phyloP scores from a whole-genome alignment of 2,797 vertebrate species.

The Crenuchus spilurus region DNA sequence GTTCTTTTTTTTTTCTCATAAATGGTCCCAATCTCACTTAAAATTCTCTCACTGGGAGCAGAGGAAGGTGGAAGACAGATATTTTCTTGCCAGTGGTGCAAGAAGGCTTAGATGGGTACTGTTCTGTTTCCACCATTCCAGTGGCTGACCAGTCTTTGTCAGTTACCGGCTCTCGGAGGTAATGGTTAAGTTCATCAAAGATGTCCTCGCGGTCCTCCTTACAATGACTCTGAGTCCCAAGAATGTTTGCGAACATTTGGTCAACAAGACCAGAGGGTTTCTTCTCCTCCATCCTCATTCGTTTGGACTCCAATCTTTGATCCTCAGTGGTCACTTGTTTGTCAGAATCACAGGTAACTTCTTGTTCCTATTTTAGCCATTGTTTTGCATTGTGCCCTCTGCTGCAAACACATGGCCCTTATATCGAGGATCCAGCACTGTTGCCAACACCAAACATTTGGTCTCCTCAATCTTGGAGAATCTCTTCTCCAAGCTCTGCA shows the following conservation, averaged over 20 bases:
- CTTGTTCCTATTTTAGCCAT: conserved; percentile 40
- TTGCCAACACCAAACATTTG: conserved; percentile 40
- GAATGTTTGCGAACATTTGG: conserved; percentile 37
- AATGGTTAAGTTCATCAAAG: no score
- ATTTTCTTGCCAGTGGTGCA: no score
- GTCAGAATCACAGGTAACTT: conserved; percentile 29
- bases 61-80: no score
- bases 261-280: conserved; percentile 38
- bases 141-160: no score
- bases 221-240: conserved; percentile 24
- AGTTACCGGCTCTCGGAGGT: no score
- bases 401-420: conserved; percentile 40
- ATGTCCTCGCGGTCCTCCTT: no score
- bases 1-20: no score
- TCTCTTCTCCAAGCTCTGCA: conserved; percentile 25
- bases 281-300: conserved; percentile 34
- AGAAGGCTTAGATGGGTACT: no score
- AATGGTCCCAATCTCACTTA: no score
- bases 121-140: no score
- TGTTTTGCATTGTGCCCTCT: conserved; percentile 43
- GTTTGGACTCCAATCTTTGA: conserved; percentile 17
- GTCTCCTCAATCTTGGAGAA: conserved; percentile 26
- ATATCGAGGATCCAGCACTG: conserved; percentile 40
- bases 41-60: no score
- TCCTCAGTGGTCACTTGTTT: conserved; percentile 30